Evolutionary conservation across 1,140 invertebrate genomes (phyloP).

Genomic region (Octopus sinensis): DNA sequence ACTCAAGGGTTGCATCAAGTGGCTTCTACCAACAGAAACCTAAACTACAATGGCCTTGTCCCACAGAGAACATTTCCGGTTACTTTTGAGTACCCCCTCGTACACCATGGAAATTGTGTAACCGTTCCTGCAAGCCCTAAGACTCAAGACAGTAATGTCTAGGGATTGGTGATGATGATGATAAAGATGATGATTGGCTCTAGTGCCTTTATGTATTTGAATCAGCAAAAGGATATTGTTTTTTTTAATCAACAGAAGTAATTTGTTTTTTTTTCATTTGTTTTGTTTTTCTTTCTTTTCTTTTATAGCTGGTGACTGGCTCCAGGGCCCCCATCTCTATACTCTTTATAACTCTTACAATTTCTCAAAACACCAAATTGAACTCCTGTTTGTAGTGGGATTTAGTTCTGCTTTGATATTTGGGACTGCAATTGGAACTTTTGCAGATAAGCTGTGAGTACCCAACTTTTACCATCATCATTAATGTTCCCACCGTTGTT

Average conservation of each 20-base stretch:
- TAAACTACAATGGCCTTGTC: too few relatives aligned
- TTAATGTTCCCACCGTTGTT: too few relatives aligned
- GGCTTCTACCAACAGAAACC: too few relatives aligned
- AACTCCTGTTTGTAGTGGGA: conserved; percentile 68
- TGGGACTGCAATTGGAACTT: conserved; percentile 66
- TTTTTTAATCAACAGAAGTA: background rate
- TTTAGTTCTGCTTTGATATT: conserved; percentile 70
- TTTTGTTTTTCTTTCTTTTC: background rate
- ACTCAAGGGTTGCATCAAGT: too few relatives aligned
- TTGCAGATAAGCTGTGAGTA: conserved; percentile 66
- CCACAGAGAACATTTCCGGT: too few relatives aligned
- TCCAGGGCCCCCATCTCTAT: conserved; percentile 75
- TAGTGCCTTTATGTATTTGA: background rate
- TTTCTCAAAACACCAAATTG: conserved; percentile 65
- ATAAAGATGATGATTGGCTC: background rate
- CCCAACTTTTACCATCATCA: too few relatives aligned
- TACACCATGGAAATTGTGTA: too few relatives aligned
- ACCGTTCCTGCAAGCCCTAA: too few relatives aligned
- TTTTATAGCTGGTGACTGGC: conserved; percentile 68
- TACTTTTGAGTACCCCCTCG: too few relatives aligned
- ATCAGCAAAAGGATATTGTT: background rate
- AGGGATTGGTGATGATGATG: background rate
- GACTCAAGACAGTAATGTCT: too few relatives aligned
- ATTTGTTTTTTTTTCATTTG: background rate
- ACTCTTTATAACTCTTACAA: conserved; percentile 70